phyloP scores from a whole-genome alignment of 2,888 invertebrate species.

The Reticulitermes lucifugus region DNA sequence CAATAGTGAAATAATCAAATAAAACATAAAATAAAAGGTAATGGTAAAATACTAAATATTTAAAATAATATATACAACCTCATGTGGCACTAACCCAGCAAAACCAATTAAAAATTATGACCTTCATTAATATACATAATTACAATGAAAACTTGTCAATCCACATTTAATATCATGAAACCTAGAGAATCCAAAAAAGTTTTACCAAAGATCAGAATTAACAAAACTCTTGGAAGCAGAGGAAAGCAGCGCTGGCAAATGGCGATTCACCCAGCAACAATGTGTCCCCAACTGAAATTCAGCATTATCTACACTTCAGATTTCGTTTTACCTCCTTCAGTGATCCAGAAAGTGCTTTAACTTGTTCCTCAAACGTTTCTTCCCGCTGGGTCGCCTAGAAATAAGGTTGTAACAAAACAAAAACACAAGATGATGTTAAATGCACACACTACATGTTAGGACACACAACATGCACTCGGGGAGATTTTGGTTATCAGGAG shows the following conservation, averaged over 20 bases:
- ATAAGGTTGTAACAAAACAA: slow-evolving; percentile 46
- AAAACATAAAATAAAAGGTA: too few species aligned
- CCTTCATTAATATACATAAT: too few species aligned
- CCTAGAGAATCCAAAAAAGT: slow-evolving; percentile 21
- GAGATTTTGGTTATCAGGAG: slow-evolving; percentile 53
- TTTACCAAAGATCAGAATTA: slow-evolving; percentile 36
- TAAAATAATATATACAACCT: too few species aligned
- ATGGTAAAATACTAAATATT: too few species aligned
- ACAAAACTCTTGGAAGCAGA: slow-evolving; percentile 15
- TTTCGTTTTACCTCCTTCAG: slow-evolving; percentile 87
- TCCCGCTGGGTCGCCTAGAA: slow-evolving; percentile 92
- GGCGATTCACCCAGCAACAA: slow-evolving; percentile 26
- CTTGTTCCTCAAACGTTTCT: slow-evolving; percentile 92
- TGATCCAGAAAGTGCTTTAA: slow-evolving; percentile 89
- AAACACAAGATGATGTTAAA: slow-evolving; percentile 43
- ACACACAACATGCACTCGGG: slow-evolving; percentile 26
- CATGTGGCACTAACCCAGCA: too few species aligned
- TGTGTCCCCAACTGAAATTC: slow-evolving; percentile 35
- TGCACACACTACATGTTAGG: slow-evolving; percentile 35
- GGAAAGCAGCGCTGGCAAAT: slow-evolving; percentile 45
- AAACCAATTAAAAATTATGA: too few species aligned
- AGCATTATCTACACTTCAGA: slow-evolving; percentile 28
- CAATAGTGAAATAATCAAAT: too few species aligned
- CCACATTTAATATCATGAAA: slow-evolving; percentile 32
- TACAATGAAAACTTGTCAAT: not conserved